phyloP scores from a whole-genome alignment of 1,140 invertebrate genomes.

The Calephelis virginiensis region DNA sequence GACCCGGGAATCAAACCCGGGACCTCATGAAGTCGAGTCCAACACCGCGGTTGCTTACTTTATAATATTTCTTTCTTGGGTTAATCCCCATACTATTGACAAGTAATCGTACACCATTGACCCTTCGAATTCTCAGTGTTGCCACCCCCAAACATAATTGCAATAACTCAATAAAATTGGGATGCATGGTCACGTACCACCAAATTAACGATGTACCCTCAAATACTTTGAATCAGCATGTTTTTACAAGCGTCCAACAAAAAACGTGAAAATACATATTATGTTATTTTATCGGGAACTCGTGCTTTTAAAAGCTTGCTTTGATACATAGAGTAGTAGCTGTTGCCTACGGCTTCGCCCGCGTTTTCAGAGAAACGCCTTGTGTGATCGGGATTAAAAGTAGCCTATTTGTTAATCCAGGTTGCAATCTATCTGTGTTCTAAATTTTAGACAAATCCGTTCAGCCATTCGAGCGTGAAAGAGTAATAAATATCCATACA shows the following conservation, averaged over 20 bases:
- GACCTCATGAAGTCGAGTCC: too few species aligned
- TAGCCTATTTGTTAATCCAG: too few species aligned
- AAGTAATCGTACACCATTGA: conserved; percentile 13
- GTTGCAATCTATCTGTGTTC: too few species aligned
- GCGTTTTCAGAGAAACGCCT: too few species aligned
- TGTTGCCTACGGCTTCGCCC: too few species aligned
- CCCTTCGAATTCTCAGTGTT: not conserved
- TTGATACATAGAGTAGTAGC: too few species aligned
- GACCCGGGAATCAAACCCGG: too few species aligned
- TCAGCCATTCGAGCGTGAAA: too few species aligned
- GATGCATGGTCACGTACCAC: conserved; percentile 49
- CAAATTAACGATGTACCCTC: conserved; percentile 24
- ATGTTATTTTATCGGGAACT: not conserved
- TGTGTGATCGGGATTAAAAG: too few species aligned
- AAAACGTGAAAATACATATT: not conserved
- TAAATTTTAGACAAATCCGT: too few species aligned
- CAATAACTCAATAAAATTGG: conserved; percentile 21
- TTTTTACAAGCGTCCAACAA: not conserved
- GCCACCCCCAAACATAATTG: not conserved
- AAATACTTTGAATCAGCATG: conserved; percentile 10
- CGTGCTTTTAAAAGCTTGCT: too few species aligned
- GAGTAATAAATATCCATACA: too few species aligned
- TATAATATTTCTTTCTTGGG: not conserved
- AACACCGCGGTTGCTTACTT: not conserved
- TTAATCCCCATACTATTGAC: not conserved